Percentiles rank a stretch among this genome's conserved stretches.
Conservation (phyloP, 2,797 vertebrate species). For the Alexandromys oeconomus region DNA sequence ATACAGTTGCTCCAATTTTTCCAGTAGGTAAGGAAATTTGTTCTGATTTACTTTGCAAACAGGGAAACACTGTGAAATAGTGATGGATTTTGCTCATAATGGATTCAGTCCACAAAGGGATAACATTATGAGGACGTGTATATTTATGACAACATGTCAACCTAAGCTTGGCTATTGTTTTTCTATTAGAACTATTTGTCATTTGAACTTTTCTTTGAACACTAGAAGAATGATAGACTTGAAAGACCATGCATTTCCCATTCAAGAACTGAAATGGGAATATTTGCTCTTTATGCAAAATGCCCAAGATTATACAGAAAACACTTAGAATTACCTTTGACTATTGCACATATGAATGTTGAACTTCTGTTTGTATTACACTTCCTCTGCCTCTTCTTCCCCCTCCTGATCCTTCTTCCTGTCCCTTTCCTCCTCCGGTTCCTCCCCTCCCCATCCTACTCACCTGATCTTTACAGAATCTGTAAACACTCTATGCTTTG, state of each 20-base stretch:
- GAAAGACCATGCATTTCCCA: constrained; percentile 2
- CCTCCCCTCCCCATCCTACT: neutral
- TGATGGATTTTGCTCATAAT: neutral
- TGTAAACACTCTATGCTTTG: neutral
- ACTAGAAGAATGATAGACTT: neutral
- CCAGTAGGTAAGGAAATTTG: neutral
- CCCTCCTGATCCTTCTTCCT: neutral
- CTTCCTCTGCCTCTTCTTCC: neutral
- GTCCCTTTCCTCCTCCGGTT: neutral
- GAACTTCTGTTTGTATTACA: neutral
- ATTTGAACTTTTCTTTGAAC: constrained; percentile 30
- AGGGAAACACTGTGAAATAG: neutral
- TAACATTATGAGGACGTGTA: neutral
- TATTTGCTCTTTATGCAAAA: neutral
- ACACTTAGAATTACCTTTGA: neutral
- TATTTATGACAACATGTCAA: neutral
- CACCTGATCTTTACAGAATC: neutral
- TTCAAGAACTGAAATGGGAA: constrained; percentile 11
- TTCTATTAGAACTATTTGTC: neutral
- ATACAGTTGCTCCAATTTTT: neutral
- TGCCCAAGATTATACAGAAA: neutral
- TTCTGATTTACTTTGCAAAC: constrained; percentile 11
- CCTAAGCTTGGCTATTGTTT: neutral
- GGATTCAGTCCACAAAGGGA: constrained; percentile 9
- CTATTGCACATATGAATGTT: neutral